These are phyloP conservation scores for Okapia johnstoni DNA, from an alignment of 2,113 vertebrate genomes.

Conservation along the genomic window DNA sequence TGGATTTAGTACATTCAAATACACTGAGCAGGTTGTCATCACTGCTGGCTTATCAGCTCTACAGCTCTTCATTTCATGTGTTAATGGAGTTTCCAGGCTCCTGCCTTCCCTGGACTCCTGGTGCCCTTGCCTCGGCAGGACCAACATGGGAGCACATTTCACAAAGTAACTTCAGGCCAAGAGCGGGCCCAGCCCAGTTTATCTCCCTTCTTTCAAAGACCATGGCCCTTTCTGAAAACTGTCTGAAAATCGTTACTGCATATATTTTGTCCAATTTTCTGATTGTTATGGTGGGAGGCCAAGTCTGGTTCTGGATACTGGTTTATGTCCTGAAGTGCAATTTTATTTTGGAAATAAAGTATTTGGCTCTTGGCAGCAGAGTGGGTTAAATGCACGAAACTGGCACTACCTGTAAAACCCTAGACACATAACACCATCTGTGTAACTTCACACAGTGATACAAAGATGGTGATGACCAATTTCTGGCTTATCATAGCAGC, in stretches of 20 bases:
- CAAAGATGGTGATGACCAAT: no score
- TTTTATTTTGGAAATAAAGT: background rate
- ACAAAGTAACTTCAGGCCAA: background rate
- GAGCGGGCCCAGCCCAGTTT: fast-evolving
- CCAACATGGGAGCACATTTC: background rate
- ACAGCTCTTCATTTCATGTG: background rate
- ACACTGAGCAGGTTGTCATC: background rate
- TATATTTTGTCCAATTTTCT: background rate
- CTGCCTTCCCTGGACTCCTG: background rate
- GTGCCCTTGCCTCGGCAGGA: background rate
- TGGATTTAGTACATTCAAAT: background rate
- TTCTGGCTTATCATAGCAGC: fast-evolving
- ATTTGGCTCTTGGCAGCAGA: background rate
- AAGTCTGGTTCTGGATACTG: background rate
- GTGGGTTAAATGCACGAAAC: background rate
- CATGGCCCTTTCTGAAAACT: background rate
- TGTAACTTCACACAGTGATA: no score
- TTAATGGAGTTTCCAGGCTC: background rate
- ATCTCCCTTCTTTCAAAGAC: background rate
- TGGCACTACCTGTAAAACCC: no score
- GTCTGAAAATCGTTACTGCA: background rate
- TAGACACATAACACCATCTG: background rate
- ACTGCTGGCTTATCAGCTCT: background rate
- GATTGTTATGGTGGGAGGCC: background rate
- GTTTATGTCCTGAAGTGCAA: background rate